A percentile compares a stretch with the other conserved stretches of the same genome.
Conservation (phyloP, 2,113 vertebrate genomes). For the Seriola quinqueradiata region DNA sequence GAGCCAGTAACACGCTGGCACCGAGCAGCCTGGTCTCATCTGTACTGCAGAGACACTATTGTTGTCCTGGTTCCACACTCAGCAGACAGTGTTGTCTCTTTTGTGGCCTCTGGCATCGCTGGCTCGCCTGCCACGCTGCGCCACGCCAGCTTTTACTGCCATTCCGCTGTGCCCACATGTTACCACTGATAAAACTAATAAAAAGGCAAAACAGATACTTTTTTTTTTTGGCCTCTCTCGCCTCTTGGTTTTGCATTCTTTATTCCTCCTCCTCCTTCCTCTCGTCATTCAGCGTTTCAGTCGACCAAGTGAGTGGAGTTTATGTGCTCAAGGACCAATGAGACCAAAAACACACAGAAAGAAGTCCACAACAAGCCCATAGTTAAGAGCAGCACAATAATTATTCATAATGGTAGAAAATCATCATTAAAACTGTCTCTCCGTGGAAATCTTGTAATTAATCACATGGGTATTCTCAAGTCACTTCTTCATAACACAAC, state of each 20-base stretch:
- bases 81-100: constrained; percentile 64
- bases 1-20: constrained; percentile 72
- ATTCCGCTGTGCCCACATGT: constrained; percentile 57
- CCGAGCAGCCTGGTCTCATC: constrained; percentile 63
- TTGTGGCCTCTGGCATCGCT: constrained; percentile 66
- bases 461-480: constrained; percentile 12
- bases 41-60: constrained; percentile 61
- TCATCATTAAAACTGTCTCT: constrained; percentile 5
- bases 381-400: constrained; percentile 6
- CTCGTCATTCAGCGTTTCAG: constrained; percentile 18
- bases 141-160: constrained; percentile 54
- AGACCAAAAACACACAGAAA: constrained; percentile 46
- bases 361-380: constrained; percentile 1
- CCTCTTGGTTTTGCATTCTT: constrained; percentile 59
- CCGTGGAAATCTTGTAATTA: constrained; percentile 23
- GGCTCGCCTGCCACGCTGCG: constrained; percentile 25
- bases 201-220: constrained; percentile 53
- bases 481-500: not conserved
- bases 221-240: constrained; percentile 39
- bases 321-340: constrained; percentile 19
- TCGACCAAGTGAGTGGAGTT: constrained; percentile 14
- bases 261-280: constrained; percentile 10
- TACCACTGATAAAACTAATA: constrained; percentile 62
- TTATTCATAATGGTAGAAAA: constrained; percentile 42
- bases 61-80: constrained; percentile 58